A percentile compares a stretch with the other conserved stretches of the same genome.
Conservation (phyloP, 2,797 vertebrate genomes). For the Apogon talboti region DNA sequence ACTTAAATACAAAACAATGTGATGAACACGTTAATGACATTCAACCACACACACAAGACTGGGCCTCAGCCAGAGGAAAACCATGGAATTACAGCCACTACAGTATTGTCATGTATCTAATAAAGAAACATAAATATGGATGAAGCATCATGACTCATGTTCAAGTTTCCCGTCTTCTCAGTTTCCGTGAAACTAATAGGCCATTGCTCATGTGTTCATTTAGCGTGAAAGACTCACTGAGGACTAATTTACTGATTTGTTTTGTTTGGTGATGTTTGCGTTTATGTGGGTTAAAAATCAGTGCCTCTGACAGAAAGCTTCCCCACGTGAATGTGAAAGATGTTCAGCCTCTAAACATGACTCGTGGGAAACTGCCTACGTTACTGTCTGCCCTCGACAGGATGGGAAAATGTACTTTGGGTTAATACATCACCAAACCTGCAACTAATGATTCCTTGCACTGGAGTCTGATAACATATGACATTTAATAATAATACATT, state of each 20-base stretch:
- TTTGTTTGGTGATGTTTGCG: background rate
- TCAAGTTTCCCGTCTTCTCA: slow-evolving; percentile 11
- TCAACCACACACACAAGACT: background rate
- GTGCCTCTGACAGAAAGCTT: too few relatives aligned
- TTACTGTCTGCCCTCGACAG: background rate
- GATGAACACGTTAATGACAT: background rate
- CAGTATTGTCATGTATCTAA: background rate
- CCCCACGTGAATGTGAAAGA: background rate
- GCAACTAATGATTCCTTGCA: background rate
- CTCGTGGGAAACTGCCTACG: too few relatives aligned
- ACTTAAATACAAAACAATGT: background rate
- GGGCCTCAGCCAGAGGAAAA: background rate
- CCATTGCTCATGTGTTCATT: slow-evolving; percentile 9
- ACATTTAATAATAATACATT: background rate
- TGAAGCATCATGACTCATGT: slow-evolving; percentile 24
- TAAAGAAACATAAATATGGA: background rate
- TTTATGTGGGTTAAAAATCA: background rate
- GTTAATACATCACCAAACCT: background rate
- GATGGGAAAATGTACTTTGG: background rate
- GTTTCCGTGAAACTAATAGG: slow-evolving; percentile 22
- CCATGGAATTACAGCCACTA: background rate
- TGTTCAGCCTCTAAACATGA: background rate
- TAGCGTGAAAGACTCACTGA: slow-evolving; percentile 1
- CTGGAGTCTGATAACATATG: background rate
- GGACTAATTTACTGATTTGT: slow-evolving; percentile 21